Base-by-base conservation (phyloP, 2,797 vertebrate genomes). In the Diglossa cyanea region DNA sequence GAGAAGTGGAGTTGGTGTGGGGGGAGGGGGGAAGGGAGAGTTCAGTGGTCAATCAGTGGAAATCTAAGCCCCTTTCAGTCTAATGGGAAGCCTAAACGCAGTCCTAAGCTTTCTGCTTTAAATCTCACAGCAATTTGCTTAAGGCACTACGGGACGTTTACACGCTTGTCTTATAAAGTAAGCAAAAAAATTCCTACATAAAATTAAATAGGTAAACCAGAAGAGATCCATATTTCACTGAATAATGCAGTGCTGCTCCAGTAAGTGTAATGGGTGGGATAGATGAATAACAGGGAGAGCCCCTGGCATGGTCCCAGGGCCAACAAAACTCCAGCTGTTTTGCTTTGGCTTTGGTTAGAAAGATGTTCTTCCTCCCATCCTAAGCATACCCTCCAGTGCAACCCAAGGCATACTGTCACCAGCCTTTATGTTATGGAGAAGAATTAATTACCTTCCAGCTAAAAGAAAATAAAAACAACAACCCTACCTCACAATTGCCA, bases 1-100 rank as follows among this genome's bases (percentile, higher is more conserved):
- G 95, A 95, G 94, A 94, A 96, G 93, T 86, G 63, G 85, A 93
- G 88, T 44, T 88, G 73, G 80, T 65, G 63, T 2, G 17, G 66
- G 45, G 62, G 51, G 39, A 37, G 61, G 87, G 71, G 74, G 85
- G 58, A 71, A 86, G 79, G 54, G 48, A 94, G 57, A 80, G 55
- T n/a, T 53, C n/a, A 57, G 67, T 75, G 68, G 92, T 96, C 95
- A 97, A 95, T 97, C 93, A 93, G 92, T 84, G 82, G 92, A 97
- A 98, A 96, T 63, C 90, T 94, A 95, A 96, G 66, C 80, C 84
- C 33, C 57, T 93, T 96, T 91, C 74, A 79, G 63, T 85, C 74
- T 81, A 89, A 72, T 76, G 78, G 88, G 75, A 94, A 97, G 89
- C 94, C 94, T 80, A 95, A 96, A 94, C 39, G 63, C n/a, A 79